Evolutionary conservation across 92 coral and sea anemone species (phyloP).

Genomic region (Bergia puertoricense): DNA sequence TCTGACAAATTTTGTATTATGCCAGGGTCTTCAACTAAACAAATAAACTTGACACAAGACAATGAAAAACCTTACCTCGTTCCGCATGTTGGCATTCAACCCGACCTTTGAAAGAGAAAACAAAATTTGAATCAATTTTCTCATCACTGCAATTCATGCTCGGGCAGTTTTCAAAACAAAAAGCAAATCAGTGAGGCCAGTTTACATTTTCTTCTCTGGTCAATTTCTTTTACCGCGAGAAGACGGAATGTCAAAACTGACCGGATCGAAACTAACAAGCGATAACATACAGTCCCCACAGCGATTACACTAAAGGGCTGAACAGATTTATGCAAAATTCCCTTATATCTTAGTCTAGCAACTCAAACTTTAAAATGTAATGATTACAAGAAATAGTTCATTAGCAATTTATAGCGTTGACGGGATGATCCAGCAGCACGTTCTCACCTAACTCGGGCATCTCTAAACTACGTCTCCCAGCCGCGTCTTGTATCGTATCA

Average conservation of each 20-base stretch:
- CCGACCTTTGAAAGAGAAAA: slow-evolving; percentile 70
- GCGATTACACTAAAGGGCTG: neutral
- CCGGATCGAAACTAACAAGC: neutral
- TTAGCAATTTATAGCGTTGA: slow-evolving; percentile 33
- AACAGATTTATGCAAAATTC: neutral
- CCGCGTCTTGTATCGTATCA: slow-evolving; percentile 29
- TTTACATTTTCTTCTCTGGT: slow-evolving; percentile 1
- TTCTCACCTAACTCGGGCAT: slow-evolving; percentile 42
- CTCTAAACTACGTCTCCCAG: slow-evolving; percentile 19
- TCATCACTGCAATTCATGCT: neutral
- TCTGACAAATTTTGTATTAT: slow-evolving; percentile 56
- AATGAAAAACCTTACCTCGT: slow-evolving; percentile 62
- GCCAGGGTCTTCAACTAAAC: slow-evolving; percentile 57
- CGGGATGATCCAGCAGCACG: slow-evolving; percentile 15
- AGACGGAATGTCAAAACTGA: slow-evolving; percentile 5
- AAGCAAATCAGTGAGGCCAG: neutral
- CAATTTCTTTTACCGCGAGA: neutral
- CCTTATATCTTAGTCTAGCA: slow-evolving; percentile 13
- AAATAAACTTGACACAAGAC: slow-evolving; percentile 54
- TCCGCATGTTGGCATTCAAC: slow-evolving; percentile 74
- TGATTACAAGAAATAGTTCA: slow-evolving; percentile 45
- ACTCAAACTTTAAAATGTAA: slow-evolving; percentile 24
- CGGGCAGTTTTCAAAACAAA: slow-evolving; percentile 19
- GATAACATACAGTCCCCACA: neutral
- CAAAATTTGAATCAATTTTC: slow-evolving; percentile 7